Conservation (phyloP, 2,797 vertebrate species). For the Allobates femoralis region DNA sequence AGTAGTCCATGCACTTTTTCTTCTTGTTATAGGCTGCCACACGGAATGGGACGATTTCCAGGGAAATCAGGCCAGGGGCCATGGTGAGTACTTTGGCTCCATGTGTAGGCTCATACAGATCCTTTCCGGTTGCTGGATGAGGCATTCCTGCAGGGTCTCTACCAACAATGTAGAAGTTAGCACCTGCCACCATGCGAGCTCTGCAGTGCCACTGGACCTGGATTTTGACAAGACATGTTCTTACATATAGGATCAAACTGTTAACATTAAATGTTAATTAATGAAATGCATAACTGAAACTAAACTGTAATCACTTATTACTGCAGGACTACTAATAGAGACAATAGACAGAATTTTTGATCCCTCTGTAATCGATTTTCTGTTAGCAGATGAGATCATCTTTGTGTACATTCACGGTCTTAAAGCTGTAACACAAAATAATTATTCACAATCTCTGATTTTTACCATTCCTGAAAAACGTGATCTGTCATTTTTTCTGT, state of each 20-base stretch:
- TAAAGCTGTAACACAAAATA: no score
- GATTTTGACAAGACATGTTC: not conserved
- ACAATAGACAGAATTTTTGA: no score
- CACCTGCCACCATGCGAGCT: conserved; percentile 96
- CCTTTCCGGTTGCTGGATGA: conserved; percentile 92
- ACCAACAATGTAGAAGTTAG: conserved; percentile 98
- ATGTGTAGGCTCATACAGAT: conserved; percentile 94
- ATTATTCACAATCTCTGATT: no score
- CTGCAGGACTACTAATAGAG: not conserved
- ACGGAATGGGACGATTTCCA: conserved; percentile 97
- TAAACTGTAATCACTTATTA: not conserved
- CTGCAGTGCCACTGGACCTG: conserved; percentile 99
- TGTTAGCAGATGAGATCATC: no score
- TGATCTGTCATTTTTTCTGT: no score
- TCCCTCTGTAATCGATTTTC: no score
- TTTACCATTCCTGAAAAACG: no score
- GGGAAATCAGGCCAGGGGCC: conserved; percentile 94
- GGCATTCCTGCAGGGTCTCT: conserved; percentile 97
- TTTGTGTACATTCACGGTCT: no score
- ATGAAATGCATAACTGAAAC: not conserved
- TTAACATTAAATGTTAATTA: not conserved
- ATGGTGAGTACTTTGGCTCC: conserved; percentile 98
- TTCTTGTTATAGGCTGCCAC: conserved; percentile 97
- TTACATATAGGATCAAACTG: not conserved
- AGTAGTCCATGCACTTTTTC: conserved; percentile 95